These are phyloP conservation scores for Saccopteryx bilineata DNA, from an alignment of 2,113 vertebrate genomes.

Conservation along the genomic window DNA sequence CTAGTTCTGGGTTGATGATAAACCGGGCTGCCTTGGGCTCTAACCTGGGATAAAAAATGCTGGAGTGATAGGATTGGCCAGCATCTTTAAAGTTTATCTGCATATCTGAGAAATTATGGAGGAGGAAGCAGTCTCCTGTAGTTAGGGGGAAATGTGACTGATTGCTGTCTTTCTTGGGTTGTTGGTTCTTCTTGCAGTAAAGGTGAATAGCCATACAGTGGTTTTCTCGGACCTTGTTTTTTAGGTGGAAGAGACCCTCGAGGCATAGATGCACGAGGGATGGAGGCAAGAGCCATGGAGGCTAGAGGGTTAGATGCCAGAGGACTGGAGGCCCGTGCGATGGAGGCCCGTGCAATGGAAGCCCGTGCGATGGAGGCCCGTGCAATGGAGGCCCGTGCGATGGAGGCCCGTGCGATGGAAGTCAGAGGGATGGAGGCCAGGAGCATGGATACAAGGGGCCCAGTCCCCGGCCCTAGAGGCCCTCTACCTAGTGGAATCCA, in stretches of 20 bases:
- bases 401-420: conserved; percentile 90
- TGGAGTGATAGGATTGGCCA: neutral
- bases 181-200: neutral
- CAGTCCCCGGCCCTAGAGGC: conserved; percentile 93
- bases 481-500: conserved; percentile 94
- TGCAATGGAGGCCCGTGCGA: conserved; percentile 89
- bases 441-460: conserved; percentile 91
- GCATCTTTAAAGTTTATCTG: conserved; percentile 48
- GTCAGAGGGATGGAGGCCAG: conserved; percentile 90
- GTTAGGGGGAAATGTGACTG: neutral
- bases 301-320: conserved; percentile 86
- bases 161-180: conserved; percentile 42
- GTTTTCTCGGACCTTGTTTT: conserved; percentile 74
- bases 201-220: neutral
- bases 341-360: conserved; percentile 88
- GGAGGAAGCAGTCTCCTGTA: neutral
- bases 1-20: conserved; percentile 5
- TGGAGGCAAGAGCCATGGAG: conserved; percentile 94
- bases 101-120: conserved; percentile 46
- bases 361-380: conserved; percentile 91
- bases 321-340: conserved; percentile 88
- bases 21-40: neutral
- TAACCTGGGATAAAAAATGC: conserved; percentile 30
- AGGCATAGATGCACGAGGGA: conserved; percentile 87
- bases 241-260: conserved; percentile 93